These are phyloP conservation scores for Congeria kusceri DNA, from an alignment of 2,888 invertebrate genomes.

Conservation along the genomic window DNA sequence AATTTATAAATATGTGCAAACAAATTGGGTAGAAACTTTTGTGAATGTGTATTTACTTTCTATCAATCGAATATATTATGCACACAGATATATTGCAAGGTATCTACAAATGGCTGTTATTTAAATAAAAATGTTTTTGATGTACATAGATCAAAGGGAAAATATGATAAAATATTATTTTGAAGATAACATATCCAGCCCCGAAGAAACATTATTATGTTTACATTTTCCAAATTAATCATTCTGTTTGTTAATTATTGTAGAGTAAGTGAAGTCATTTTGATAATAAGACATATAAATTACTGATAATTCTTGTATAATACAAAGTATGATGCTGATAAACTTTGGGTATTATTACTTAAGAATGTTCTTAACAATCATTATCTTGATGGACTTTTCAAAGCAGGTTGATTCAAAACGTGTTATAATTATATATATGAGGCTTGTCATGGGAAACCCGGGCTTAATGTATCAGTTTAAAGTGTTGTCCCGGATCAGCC, in stretches of 20 bases:
- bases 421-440: no score
- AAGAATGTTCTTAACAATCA: no score
- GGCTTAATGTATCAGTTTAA: no score
- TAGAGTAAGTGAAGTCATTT: no score
- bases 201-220: constrained; percentile 17
- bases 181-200: constrained; percentile 37
- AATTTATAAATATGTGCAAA: constrained; percentile 60
- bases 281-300: no score
- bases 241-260: background rate
- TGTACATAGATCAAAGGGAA: constrained; percentile 59
- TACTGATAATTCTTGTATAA: no score
- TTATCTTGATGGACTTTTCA: no score
- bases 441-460: no score
- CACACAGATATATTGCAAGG: constrained; percentile 43
- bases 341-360: no score
- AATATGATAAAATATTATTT: constrained; percentile 73
- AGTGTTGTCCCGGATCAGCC: no score
- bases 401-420: no score
- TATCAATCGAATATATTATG: constrained; percentile 57
- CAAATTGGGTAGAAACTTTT: constrained; percentile 61
- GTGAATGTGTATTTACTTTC: constrained; percentile 49
- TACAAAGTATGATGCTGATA: no score
- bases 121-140: constrained; percentile 62
- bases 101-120: constrained; percentile 58
- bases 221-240: constrained; percentile 26